Evolutionary conservation across 2,888 invertebrate species (phyloP), one percentile per base, ranked within the genome.

Genomic region (Lacanobia wlatinum): DNA sequence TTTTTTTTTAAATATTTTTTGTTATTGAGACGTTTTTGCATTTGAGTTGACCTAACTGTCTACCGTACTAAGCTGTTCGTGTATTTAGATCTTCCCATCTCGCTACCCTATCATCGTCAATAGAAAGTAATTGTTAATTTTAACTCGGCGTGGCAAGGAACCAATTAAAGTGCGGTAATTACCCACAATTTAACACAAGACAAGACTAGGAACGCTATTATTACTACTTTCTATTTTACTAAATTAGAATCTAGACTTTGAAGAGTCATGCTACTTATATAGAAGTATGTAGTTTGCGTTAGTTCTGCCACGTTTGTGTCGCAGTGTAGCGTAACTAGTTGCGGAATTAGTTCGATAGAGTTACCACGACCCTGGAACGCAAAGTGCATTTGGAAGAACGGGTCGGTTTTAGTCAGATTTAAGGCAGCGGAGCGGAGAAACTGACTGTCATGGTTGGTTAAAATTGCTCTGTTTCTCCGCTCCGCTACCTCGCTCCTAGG

Each of bases 111-210:
- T 79, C 23, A 79, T 62, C 46, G 68, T 12, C n/a, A 63, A 46
- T 63, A 78, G 73, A 82, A 73, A 78, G 78, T 73, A 12, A 67
- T 81, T 73, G 73, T 73, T 62, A 59, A 78, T 77, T 63, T 78
- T 70, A 78, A 78, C 60, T 63, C 28, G 2, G 62, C 58, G 46
- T 63, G 18, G 52, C 21, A 62, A 68, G 83, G 63, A 78, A 78
- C 80, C 56, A 85, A 84, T 83, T 81, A 76, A 76, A 76, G 28
- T 56, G 48, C 55, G 28, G 48, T 83, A 85, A 84, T 85, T 78
- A 68, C 52, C 65, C 10, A 65, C 67, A 78, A 73, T 84, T 78
- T 70, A 53, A 64, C 64, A 38, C 63, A 77, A 82, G 64, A 56
- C 61, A 66, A 71, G 81, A 63, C 62, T 28, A 72, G 66, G 70